phyloP scores from a whole-genome alignment of 2,797 vertebrate species.

The Coendou prehensilis region DNA sequence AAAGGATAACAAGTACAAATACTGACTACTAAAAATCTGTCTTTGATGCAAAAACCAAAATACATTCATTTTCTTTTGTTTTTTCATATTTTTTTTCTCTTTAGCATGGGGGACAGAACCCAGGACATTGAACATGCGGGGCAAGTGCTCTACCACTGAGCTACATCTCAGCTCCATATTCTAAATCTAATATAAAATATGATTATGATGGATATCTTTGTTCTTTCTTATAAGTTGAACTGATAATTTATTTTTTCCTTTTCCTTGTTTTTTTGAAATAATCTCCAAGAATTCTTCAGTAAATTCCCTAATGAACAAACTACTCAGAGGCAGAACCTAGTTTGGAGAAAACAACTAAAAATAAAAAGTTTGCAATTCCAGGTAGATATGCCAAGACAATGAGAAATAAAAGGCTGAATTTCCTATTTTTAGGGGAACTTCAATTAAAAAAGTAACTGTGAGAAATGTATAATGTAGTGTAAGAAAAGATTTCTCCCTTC shows the following conservation, averaged over 20 bases:
- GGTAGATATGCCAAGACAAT: neutral
- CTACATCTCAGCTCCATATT: neutral
- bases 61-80: neutral
- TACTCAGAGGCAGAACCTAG: neutral
- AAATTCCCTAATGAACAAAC: neutral
- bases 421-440: neutral
- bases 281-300: neutral
- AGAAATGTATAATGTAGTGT: neutral
- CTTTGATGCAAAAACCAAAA: neutral
- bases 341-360: neutral
- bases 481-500: neutral
- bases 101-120: neutral
- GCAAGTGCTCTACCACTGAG: neutral
- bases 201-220: neutral
- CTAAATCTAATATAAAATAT: neutral
- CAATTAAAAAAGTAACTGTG: neutral
- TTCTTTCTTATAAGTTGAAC: neutral
- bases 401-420: neutral
- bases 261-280: neutral
- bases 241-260: neutral
- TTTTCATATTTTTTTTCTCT: neutral
- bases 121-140: neutral
- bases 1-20: neutral
- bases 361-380: neutral
- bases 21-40: neutral